Percentiles rank a stretch among this genome's conserved stretches.
Conservation (phyloP, 2,888 invertebrate genomes). For the Acronicta alni region DNA sequence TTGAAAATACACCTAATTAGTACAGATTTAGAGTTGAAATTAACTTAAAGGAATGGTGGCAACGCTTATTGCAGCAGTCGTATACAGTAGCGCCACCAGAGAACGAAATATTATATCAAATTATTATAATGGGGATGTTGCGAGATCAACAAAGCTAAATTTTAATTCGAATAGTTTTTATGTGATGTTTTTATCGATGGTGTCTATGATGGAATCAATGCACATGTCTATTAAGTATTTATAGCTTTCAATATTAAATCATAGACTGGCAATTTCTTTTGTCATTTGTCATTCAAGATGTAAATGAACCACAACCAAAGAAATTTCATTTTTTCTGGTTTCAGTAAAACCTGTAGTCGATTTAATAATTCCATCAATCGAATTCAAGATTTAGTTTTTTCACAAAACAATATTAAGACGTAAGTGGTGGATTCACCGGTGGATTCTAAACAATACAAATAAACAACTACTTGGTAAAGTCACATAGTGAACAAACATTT, state of each 20-base stretch:
- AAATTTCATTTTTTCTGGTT: too few relatives aligned
- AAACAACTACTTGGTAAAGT: slow-evolving; percentile 42
- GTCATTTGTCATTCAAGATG: background rate
- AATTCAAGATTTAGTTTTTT: slow-evolving; percentile 19
- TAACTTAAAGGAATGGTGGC: slow-evolving; percentile 50
- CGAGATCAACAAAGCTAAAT: slow-evolving; percentile 55
- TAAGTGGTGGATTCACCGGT: slow-evolving; percentile 17
- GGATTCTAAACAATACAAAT: slow-evolving; percentile 25
- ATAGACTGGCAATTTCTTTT: background rate
- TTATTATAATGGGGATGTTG: slow-evolving; percentile 25
- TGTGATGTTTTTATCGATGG: background rate
- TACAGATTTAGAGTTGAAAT: slow-evolving; percentile 37
- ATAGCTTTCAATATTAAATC: too few relatives aligned
- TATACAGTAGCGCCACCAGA: slow-evolving; percentile 54
- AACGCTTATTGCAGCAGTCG: slow-evolving; percentile 51
- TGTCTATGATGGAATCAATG: slow-evolving; percentile 16
- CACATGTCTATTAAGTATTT: background rate
- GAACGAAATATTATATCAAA: slow-evolving; percentile 28
- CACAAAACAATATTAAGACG: slow-evolving; percentile 26
- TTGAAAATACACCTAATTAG: slow-evolving; percentile 45
- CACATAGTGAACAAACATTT: slow-evolving; percentile 52
- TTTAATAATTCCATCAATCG: slow-evolving; percentile 9
- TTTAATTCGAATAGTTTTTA: slow-evolving; percentile 17
- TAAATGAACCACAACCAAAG: too few relatives aligned
- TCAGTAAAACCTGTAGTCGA: background rate